A percentile compares a stretch with the other conserved stretches of the same genome.
These are phyloP conservation scores for Gerris buenoi DNA, from an alignment of 1,140 invertebrate genomes.

Conservation along the genomic window DNA sequence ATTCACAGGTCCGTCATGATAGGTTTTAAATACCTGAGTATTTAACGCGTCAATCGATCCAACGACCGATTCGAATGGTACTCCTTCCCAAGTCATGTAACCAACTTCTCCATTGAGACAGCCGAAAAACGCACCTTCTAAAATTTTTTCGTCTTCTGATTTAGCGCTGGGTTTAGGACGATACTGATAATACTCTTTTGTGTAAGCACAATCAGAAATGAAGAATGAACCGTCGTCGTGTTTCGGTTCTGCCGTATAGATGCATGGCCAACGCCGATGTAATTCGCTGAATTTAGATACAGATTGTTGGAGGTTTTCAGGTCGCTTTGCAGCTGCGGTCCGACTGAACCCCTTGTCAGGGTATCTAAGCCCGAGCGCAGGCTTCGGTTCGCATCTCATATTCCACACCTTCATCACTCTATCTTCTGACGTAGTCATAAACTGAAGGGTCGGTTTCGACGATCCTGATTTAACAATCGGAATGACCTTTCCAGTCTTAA, in stretches of 20 bases:
- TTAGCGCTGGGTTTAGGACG: background rate
- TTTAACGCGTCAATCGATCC: background rate
- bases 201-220: background rate
- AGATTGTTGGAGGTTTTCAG: background rate
- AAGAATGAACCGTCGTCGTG: background rate
- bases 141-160: background rate
- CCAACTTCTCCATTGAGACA: background rate
- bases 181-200: background rate
- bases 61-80: background rate
- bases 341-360: background rate
- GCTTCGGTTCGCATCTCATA: background rate
- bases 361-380: background rate
- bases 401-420: background rate
- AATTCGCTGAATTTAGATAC: background rate
- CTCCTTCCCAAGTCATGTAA: background rate
- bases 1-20: conserved; percentile 19
- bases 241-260: background rate
- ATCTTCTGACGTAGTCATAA: background rate
- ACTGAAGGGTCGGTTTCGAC: background rate
- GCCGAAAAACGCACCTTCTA: background rate
- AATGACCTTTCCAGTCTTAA: background rate
- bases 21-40: conserved; percentile 4
- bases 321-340: background rate
- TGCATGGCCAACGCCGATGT: background rate
- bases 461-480: background rate